Percentiles rank a stretch among this genome's conserved stretches.
phyloP scores from a whole-genome alignment of 2,113 vertebrate genomes.

The Collichthys lucidus region DNA sequence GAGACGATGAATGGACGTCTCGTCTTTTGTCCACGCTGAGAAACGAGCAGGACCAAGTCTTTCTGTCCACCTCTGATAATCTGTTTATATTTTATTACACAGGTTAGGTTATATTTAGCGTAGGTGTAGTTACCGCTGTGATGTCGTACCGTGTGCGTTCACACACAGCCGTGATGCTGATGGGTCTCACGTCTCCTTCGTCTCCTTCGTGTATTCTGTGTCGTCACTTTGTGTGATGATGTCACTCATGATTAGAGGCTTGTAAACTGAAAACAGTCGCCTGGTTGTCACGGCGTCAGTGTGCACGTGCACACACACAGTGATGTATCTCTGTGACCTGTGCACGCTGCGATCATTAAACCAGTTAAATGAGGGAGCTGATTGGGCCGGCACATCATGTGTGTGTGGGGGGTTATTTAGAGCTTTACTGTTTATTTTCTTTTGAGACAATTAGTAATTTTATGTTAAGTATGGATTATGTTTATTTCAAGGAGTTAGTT shows the following conservation, averaged over 20 bases:
- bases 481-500: no score
- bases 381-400: no score
- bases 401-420: no score
- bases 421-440: no score
- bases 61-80: constrained; percentile 60
- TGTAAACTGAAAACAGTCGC: constrained; percentile 53
- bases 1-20: constrained; percentile 69
- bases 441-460: no score
- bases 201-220: constrained; percentile 33
- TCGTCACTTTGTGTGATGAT: constrained; percentile 52
- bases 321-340: no score
- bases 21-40: constrained; percentile 65
- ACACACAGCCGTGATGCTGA: neutral
- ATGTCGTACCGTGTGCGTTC: neutral
- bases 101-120: no score
- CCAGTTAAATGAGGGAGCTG: no score
- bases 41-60: constrained; percentile 36
- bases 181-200: neutral
- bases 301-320: neutral
- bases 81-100: neutral
- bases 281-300: neutral
- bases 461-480: no score
- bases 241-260: constrained; percentile 43
- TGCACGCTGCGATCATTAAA: constrained; percentile 55
- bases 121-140: no score